These are phyloP conservation scores for Agonum fuliginosum DNA, from an alignment of 2,888 invertebrate genomes.

Conservation along the genomic window DNA sequence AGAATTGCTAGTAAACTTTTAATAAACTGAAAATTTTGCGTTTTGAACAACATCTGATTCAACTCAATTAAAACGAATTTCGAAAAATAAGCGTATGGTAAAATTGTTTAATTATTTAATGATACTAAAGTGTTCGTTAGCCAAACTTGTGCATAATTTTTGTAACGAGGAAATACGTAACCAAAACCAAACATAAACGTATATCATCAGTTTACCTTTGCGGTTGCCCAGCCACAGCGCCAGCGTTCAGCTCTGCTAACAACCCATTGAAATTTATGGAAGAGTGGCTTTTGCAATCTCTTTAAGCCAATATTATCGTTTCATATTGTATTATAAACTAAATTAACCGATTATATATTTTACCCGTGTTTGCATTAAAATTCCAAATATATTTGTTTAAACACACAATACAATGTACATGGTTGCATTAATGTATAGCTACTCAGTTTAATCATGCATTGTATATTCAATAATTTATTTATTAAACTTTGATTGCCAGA, in stretches of 20 bases:
- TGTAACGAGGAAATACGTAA: conserved; percentile 20
- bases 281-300: conserved; percentile 20
- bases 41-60: background rate
- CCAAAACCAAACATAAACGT: conserved; percentile 27
- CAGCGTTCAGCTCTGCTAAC: background rate
- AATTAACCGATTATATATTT: conserved; percentile 14
- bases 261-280: conserved; percentile 19
- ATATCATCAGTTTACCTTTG: conserved; percentile 41
- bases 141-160: background rate
- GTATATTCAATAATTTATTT: no score
- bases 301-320: conserved; percentile 36
- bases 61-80: background rate
- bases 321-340: conserved; percentile 2
- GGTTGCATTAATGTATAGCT: background rate
- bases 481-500: no score
- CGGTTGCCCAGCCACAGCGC: background rate
- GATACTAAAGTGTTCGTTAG: background rate
- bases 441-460: no score
- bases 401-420: background rate
- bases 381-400: background rate
- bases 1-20: no score
- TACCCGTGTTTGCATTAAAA: background rate
- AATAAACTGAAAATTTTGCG: no score
- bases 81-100: background rate
- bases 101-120: conserved; percentile 11